phyloP scores from a whole-genome alignment of 1,140 invertebrate species.

The Rhynchophorus ferrugineus region DNA sequence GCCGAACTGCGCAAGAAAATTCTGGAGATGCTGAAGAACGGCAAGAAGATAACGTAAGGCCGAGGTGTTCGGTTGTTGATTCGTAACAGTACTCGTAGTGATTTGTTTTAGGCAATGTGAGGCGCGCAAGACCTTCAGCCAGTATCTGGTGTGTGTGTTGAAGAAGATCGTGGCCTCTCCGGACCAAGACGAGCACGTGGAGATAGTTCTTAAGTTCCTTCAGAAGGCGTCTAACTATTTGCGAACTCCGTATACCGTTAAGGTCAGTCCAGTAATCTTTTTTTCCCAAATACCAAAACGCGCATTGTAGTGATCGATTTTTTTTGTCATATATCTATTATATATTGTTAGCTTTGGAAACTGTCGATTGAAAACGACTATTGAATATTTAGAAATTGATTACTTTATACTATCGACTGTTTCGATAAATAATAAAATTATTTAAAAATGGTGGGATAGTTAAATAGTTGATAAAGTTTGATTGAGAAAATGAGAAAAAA shows the following conservation, averaged over 20 bases:
- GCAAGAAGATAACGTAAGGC: slow-evolving; percentile 37
- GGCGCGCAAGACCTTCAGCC: slow-evolving; percentile 73
- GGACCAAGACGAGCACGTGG: slow-evolving; percentile 53
- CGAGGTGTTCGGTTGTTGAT: neutral
- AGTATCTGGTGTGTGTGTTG: slow-evolving; percentile 73
- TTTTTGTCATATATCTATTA: neutral
- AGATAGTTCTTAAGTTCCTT: slow-evolving; percentile 75
- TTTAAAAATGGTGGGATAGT: too few species aligned
- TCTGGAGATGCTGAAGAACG: slow-evolving; percentile 35
- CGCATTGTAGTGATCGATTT: neutral
- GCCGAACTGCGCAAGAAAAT: slow-evolving; percentile 34
- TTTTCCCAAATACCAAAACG: neutral
- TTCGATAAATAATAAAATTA: too few species aligned
- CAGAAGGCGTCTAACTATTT: slow-evolving; percentile 70
- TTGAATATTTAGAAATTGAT: too few species aligned
- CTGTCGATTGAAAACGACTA: too few species aligned
- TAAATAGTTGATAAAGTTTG: too few species aligned
- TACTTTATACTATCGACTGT: too few species aligned
- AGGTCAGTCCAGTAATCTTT: slow-evolving; percentile 48
- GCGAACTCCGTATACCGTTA: slow-evolving; percentile 65
- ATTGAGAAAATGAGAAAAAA: too few species aligned
- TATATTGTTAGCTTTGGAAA: too few species aligned
- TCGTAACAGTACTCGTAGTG: slow-evolving; percentile 8
- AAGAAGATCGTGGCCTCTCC: slow-evolving; percentile 55
- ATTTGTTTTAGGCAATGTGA: slow-evolving; percentile 46